phyloP scores from a whole-genome alignment of 2,888 invertebrate genomes.

The Dasypolia templi region DNA sequence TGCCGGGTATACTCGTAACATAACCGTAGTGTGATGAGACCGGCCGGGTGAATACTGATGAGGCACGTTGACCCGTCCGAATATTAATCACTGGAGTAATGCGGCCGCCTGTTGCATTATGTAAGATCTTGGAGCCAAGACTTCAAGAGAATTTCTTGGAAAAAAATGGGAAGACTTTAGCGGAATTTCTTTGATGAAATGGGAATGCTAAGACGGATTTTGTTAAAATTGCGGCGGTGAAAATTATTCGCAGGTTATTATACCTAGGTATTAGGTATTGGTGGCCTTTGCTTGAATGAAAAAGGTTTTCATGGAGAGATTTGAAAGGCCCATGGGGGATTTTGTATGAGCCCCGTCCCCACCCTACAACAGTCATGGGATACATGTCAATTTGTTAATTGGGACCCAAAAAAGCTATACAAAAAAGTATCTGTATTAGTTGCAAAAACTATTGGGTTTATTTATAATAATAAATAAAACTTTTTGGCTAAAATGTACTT shows the following conservation, averaged over 20 bases:
- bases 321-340: too few species aligned
- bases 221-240: neutral
- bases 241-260: neutral
- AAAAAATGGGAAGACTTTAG: conserved; percentile 14
- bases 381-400: too few species aligned
- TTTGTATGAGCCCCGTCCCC: too few species aligned
- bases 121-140: conserved; percentile 52
- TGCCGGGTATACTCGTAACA: conserved; percentile 58
- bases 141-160: conserved; percentile 37
- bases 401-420: too few species aligned
- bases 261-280: too few species aligned
- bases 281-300: neutral
- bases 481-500: too few species aligned
- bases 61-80: conserved; percentile 72
- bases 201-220: neutral
- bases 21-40: conserved; percentile 78
- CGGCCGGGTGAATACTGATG: conserved; percentile 81
- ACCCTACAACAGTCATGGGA: too few species aligned
- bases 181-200: conserved; percentile 3
- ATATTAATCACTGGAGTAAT: conserved; percentile 75
- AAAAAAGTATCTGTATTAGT: too few species aligned
- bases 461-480: too few species aligned
- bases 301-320: neutral
- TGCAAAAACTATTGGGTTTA: too few species aligned
- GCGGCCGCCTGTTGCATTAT: conserved; percentile 73